Evolutionary conservation across 2,113 vertebrate species (phyloP).

Genomic region (Probosciger aterrimus): DNA sequence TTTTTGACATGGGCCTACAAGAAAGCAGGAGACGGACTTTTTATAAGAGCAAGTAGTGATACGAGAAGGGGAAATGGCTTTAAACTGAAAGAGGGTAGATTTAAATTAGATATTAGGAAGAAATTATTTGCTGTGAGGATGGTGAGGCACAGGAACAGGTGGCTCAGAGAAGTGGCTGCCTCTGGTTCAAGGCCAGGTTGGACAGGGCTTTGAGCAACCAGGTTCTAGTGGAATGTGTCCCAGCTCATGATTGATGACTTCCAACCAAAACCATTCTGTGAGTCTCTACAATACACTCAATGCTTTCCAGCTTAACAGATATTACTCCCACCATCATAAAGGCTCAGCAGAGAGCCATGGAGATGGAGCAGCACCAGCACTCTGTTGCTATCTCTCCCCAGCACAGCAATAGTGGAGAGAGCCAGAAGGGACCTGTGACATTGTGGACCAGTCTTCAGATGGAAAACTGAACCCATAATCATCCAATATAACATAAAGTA

Average conservation of each 20-base stretch:
- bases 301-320: not conserved
- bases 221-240: not conserved
- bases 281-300: not conserved
- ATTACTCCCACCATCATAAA: not conserved
- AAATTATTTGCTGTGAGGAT: not conserved
- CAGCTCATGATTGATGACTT: not conserved
- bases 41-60: not conserved
- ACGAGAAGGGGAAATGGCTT: not conserved
- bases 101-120: not conserved
- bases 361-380: not conserved
- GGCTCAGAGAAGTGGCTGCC: not conserved
- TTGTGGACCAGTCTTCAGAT: not conserved
- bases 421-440: not conserved
- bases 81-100: not conserved
- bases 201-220: not conserved
- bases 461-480: not conserved
- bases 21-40: not conserved
- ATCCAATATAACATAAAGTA: not conserved
- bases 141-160: not conserved
- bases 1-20: not conserved
- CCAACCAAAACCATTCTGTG: not conserved
- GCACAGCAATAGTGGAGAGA: not conserved
- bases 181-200: not conserved
- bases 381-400: not conserved
- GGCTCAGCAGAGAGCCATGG: not conserved